These are phyloP conservation scores for Squalus acanthias DNA, from an alignment of 2,797 vertebrate genomes.

Conservation along the genomic window DNA sequence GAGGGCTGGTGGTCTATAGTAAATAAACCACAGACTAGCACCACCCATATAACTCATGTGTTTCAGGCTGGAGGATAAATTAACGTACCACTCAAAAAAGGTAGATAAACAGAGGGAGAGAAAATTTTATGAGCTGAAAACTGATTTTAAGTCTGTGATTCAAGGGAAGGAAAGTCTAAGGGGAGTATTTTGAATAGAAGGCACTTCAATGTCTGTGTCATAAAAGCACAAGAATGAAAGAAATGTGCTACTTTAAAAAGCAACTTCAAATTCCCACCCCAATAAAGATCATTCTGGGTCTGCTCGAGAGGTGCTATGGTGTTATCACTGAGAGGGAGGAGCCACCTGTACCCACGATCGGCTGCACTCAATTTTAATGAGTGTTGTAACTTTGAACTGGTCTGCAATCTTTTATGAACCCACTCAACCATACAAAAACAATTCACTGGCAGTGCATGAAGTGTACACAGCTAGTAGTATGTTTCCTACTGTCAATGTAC, in stretches of 20 bases:
- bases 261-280: not conserved
- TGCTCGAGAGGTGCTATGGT: not conserved
- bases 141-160: not conserved
- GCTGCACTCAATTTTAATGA: constrained; percentile 2
- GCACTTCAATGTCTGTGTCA: not conserved
- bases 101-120: not conserved
- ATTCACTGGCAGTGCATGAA: not conserved
- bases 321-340: not conserved
- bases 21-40: constrained; percentile 13
- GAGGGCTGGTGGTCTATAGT: not conserved
- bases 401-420: not conserved
- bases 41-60: not conserved
- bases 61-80: not conserved
- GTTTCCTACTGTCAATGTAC: not conserved
- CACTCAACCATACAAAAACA: not conserved
- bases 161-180: not conserved
- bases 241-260: not conserved
- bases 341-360: not conserved
- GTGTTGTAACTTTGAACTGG: not conserved
- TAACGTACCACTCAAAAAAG: not conserved
- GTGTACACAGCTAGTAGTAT: not conserved
- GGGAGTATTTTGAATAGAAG: not conserved
- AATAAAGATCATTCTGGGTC: not conserved
- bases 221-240: not conserved
- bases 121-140: not conserved